Evolutionary conservation across 1,140 invertebrate genomes (phyloP), one percentile per base, ranked within the genome.

Genomic region (Sminthurides bifidus): DNA sequence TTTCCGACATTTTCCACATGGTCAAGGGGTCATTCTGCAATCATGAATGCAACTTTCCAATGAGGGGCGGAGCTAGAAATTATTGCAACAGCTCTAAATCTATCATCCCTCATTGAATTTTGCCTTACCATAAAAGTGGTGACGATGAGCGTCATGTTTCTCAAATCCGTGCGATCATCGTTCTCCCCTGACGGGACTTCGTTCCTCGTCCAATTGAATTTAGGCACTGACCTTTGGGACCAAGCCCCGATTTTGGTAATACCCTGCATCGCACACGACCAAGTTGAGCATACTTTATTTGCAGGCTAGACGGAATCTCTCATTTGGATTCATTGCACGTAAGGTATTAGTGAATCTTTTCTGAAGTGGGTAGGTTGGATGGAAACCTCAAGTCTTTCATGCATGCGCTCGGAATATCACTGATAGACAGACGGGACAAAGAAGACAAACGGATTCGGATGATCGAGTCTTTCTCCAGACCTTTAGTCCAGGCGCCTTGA

Each of bases 81-180:
- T 52, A 31, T 29, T 23, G 23, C n/a, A 12, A 10, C n/a, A 12
- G 41, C 41, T 44, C 10, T 6, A 12, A 12, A 10, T 12, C 23
- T 44, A 23, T 23, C 41, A 10, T 12, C 23, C 23, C 17, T 21
- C 26, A 48, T 4, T 23, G 45, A 15, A 29, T 21, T 48, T 33
- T 37, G 15, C 23, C 12, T 40, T 73, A 95, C 92, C 78, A 92
- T 69, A 66, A 92, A 86, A 5, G 89, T 92, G 0, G 89, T 91
- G 0, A 96, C 88, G 41, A 84, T 79, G 48, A 97, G 79, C 0
- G 90, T 93, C 72, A 90, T 92, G 66, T 94, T 94, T 63, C 87
- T 83, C 24, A 94, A 52, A 38, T 59, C 58, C 30, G 48, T 38
- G 14, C 21, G 72, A 66, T 86, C 87, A 64, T 90, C 84, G n/a